These are phyloP conservation scores for Apis florea DNA, from an alignment of 1,140 invertebrate species.

Conservation along the genomic window DNA sequence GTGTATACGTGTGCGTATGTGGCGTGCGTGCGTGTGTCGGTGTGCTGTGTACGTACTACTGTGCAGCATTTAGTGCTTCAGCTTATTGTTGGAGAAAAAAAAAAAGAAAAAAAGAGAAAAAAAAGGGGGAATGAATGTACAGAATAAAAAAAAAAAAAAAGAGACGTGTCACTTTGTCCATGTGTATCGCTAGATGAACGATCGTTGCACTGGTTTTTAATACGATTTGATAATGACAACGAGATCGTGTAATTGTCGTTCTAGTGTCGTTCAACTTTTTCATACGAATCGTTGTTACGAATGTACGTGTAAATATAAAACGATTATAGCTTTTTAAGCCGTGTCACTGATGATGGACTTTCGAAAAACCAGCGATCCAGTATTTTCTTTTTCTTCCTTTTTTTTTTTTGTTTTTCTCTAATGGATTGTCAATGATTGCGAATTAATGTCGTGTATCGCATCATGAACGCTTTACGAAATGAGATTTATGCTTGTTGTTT, in stretches of 20 bases:
- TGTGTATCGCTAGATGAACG: conserved; percentile 58
- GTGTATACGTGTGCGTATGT: conserved; percentile 45
- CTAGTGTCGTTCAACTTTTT: conserved; percentile 7
- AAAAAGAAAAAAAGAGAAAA: neutral
- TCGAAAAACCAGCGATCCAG: conserved; percentile 33
- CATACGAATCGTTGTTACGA: conserved; percentile 18
- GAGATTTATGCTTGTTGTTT: neutral
- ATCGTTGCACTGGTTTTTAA: conserved; percentile 42
- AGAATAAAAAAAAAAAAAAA: neutral
- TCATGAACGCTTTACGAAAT: conserved; percentile 33
- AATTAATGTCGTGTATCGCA: neutral
- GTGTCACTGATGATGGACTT: conserved; percentile 24
- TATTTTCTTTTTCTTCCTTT: neutral
- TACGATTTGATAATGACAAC: conserved; percentile 38
- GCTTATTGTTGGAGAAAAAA: conserved; percentile 62
- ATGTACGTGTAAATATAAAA: conserved; percentile 19
- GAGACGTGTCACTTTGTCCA: neutral
- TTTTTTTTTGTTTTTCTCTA: neutral
- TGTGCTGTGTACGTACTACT: conserved; percentile 56
- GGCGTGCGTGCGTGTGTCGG: conserved; percentile 47
- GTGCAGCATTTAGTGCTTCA: conserved; percentile 70
- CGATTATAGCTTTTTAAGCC: conserved; percentile 5
- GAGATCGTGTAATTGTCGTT: conserved; percentile 34
- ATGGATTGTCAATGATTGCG: neutral
- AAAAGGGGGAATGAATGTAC: neutral